Percentiles rank a stretch among this genome's conserved stretches.
Evolutionary conservation across 2,113 vertebrate genomes (phyloP).

Genomic region (Pagrus major): DNA sequence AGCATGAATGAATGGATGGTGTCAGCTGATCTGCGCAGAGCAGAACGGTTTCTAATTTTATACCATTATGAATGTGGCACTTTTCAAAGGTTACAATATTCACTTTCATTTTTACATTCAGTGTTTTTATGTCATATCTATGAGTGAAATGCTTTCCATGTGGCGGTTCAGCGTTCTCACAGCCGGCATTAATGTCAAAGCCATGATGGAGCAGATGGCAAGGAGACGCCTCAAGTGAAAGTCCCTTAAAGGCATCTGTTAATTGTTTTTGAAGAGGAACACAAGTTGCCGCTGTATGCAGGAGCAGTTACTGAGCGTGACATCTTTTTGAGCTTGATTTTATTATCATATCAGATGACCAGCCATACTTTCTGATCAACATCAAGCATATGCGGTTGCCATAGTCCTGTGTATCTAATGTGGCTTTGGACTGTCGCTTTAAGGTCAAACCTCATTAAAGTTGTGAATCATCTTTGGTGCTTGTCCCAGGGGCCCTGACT

Average conservation of each 20-base stretch:
- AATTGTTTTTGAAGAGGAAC: slow-evolving; percentile 73
- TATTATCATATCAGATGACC: slow-evolving; percentile 40
- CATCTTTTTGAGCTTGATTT: slow-evolving; percentile 31
- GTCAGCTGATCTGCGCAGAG: neutral
- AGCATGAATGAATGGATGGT: slow-evolving; percentile 23
- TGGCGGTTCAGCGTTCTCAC: slow-evolving; percentile 54
- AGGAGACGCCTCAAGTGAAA: slow-evolving; percentile 71
- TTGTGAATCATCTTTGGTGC: neutral
- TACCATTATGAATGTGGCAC: neutral
- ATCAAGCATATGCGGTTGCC: neutral
- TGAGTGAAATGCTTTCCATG: slow-evolving; percentile 20
- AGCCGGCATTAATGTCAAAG: slow-evolving; percentile 70
- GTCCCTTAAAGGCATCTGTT: slow-evolving; percentile 77
- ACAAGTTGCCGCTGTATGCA: slow-evolving; percentile 44
- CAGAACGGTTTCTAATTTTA: slow-evolving; percentile 13
- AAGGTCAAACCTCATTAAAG: neutral
- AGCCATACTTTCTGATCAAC: slow-evolving; percentile 14
- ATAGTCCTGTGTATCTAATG: neutral
- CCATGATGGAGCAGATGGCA: slow-evolving; percentile 79
- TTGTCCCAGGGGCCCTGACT: neutral
- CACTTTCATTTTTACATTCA: slow-evolving; percentile 5
- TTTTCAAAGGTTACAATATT: slow-evolving; percentile 34
- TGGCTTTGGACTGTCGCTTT: neutral
- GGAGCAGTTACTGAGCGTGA: slow-evolving; percentile 11
- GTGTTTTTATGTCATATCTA: neutral